Evolutionary conservation across 2,888 invertebrate genomes (phyloP), one percentile per base, ranked within the genome.

Genomic region (Ashinkailepas kermadecensis): DNA sequence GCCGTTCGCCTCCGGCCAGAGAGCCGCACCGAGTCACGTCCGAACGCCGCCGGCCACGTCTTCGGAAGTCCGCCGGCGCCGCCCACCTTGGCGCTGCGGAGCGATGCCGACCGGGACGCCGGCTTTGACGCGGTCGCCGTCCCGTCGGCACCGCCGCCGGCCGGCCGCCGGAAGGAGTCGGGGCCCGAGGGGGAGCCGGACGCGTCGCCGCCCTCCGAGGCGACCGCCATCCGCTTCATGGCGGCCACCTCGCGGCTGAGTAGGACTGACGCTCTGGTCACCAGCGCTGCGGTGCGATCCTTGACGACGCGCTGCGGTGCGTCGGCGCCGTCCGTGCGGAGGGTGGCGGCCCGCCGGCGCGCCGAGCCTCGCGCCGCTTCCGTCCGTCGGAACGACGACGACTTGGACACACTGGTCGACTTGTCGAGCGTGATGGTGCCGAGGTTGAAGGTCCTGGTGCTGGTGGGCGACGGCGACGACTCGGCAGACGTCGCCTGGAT

Each of bases 401-500:
- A 25, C 74, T 74, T 74, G 18, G 74, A 25, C 18, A 74, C 74
- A 13, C 54, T 74, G 54, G 54, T 54, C 15, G 74, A 25, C 74
- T 74, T 74, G 25, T 74, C 74, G 54, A 74, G 54, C 54, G 74
- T 54, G 74, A 74, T 74, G 54, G 54, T 54, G 74, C 74, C 74
- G 8, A 74, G 21, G 74, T 74, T 74, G 74, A 74, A 74, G 23
- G 74, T 74, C 54, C 54, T 74, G 74, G 54, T 13, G 74, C 74
- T 21, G 74, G 74, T 74, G 15, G 74, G 74, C 54, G 74, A 74
- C 18, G 74, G 74, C 39, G 74, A 74, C 15, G 25, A 18, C 74
- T 74, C 74, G 74, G 74, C 74, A 18, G 74, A 74, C 4, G 74
- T 74, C 8, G 74, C 74, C 18, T 74, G 74, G 74, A 74, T 74